Evolutionary conservation across 2,888 invertebrate genomes (phyloP), one percentile per base, ranked within the genome.

Genomic region (Dusona sp.): DNA sequence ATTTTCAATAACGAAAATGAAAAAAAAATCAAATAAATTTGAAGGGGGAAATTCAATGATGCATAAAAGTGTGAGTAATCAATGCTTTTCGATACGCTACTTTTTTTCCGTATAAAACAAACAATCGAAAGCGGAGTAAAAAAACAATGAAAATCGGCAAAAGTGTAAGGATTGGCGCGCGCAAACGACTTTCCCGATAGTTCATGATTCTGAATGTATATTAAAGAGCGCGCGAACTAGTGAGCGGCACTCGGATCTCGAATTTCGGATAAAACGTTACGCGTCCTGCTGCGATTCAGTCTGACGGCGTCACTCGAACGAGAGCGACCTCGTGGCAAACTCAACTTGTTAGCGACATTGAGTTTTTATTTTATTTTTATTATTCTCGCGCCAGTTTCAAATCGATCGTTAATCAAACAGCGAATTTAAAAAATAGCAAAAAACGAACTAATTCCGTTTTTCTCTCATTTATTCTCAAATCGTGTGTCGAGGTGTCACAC

Each of bases 301-400:
- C 90, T 92, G 90, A 90, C 92, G 90, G 92, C 92, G 93, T 91
- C 92, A 90, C 89, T 93, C 92, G 88, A 88, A 72, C 90, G 91
- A 91, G 91, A 91, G 92, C 90, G 90, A 91, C 91, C 90, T 91
- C 92, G 91, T 90, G 88, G 88, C 84, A 89, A 85, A 87, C 84
- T 86, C 77, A 86, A 79, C 48, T 78, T 67, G 73, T 82, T 38
- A 70, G 57, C 65, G 54, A 65, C 57, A n/a, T 25, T 65, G 45
- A 61, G 29, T 61, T 61, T 57, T 57, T 25, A 11, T 61, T 16
- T 61, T 61, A n/a, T 25, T 36, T 75, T 61, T 29, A 73, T 70
- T 68, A 19, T 64, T 68, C 48, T 77, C 51, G 16, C 45, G 22
- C 65, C 51, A 45, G 9, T 78, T 79, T 85, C 19, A 19, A 77